Conservation (phyloP, 2,113 vertebrate species). For the Ochotona curzoniae region DNA sequence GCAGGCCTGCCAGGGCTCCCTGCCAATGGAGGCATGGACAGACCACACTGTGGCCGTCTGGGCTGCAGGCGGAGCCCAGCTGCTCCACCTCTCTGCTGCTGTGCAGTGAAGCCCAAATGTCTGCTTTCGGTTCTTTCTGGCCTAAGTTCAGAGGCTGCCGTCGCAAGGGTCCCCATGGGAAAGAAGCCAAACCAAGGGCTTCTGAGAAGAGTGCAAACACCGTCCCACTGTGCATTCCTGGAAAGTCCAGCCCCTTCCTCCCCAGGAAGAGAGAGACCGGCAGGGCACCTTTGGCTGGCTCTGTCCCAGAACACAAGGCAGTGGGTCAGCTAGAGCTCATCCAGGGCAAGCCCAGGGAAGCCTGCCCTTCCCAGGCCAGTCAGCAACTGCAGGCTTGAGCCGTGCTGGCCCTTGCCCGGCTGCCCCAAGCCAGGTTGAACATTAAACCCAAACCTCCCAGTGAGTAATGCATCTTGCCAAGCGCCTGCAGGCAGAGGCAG, state of each 20-base stretch:
- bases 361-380: background rate
- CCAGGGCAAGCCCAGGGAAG: background rate
- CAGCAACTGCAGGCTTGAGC: background rate
- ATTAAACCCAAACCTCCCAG: conserved; percentile 62
- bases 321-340: background rate
- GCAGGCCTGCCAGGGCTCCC: too few species aligned
- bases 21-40: background rate
- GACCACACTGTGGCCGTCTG: background rate
- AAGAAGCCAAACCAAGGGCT: background rate
- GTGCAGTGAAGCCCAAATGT: background rate
- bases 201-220: background rate
- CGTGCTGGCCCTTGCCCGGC: conserved; percentile 20
- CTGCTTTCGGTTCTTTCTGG: background rate
- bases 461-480: background rate
- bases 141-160: background rate
- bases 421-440: conserved; percentile 63
- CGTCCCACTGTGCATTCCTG: background rate
- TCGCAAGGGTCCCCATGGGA: background rate
- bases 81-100: background rate
- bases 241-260: background rate
- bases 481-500: background rate
- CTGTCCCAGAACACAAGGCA: background rate
- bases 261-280: background rate
- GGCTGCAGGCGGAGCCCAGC: background rate
- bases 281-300: background rate